These are phyloP conservation scores for Eurystomus glaucurus DNA, from an alignment of 2,797 vertebrate species.

Conservation along the genomic window DNA sequence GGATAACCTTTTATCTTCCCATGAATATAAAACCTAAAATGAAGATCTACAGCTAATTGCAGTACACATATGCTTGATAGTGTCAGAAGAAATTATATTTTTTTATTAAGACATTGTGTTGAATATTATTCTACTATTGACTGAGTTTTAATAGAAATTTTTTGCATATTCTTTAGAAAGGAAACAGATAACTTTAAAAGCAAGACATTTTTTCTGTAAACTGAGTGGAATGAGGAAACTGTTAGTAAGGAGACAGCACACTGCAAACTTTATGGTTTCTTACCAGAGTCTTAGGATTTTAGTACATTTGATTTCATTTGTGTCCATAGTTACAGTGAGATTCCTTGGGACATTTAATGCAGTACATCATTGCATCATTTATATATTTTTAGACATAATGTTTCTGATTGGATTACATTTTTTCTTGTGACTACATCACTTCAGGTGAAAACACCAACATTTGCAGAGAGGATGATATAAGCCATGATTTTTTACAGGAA, in stretches of 20 bases:
- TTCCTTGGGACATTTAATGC: not conserved
- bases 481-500: not conserved
- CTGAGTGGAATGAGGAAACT: not conserved
- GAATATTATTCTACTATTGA: not conserved
- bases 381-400: not conserved
- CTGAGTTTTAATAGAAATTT: not conserved
- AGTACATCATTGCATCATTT: not conserved
- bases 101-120: not conserved
- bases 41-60: not conserved
- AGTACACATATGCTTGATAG: not conserved
- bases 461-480: not conserved
- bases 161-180: not conserved
- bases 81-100: not conserved
- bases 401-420: not conserved
- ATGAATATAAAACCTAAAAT: not conserved
- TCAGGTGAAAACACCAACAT: constrained; percentile 21
- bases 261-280: not conserved
- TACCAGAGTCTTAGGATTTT: not conserved
- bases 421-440: not conserved
- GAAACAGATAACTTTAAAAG: not conserved
- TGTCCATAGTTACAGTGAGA: not conserved
- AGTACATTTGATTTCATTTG: not conserved
- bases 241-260: not conserved
- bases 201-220: not conserved
- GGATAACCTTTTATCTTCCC: not conserved